Conservation (phyloP, 2,888 invertebrate genomes). For the Agrotis segetum region DNA sequence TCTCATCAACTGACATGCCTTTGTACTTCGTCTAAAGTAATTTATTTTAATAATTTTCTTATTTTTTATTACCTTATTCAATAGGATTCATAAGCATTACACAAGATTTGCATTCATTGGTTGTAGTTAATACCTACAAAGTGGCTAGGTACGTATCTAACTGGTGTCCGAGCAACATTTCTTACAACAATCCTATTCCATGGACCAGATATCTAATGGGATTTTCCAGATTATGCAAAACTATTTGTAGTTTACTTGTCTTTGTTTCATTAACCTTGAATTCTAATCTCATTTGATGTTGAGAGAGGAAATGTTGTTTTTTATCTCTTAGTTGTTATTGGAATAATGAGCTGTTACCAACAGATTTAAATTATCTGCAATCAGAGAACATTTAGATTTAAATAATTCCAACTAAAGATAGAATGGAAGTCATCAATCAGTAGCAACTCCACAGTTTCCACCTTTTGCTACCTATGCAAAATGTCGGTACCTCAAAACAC, state of each 20-base stretch:
- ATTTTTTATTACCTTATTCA: conserved; percentile 58
- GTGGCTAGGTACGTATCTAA: conserved; percentile 21
- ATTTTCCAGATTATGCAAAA: conserved; percentile 65
- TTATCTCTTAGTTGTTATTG: conserved; percentile 21
- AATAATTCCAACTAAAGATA: background rate
- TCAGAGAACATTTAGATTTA: background rate
- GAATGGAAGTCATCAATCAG: background rate
- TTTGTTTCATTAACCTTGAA: conserved; percentile 62
- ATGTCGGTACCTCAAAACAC: background rate
- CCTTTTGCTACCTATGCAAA: background rate
- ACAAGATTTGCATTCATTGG: conserved; percentile 53
- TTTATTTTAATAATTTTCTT: conserved; percentile 53
- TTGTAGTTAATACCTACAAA: conserved; percentile 41
- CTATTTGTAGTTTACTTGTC: conserved; percentile 46
- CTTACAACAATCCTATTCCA: conserved; percentile 51
- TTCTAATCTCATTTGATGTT: conserved; percentile 58
- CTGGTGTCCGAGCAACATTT: conserved; percentile 46
- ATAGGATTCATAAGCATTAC: conserved; percentile 57
- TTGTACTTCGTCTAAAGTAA: conserved; percentile 47
- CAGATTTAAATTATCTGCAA: conserved; percentile 4
- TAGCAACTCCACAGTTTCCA: background rate
- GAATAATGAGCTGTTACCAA: conserved; percentile 11
- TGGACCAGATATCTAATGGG: conserved; percentile 49
- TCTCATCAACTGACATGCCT: conserved; percentile 46
- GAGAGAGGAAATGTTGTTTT: conserved; percentile 48